These are phyloP conservation scores for Prionailurus viverrinus DNA, from an alignment of 2,113 vertebrate genomes.

Conservation along the genomic window DNA sequence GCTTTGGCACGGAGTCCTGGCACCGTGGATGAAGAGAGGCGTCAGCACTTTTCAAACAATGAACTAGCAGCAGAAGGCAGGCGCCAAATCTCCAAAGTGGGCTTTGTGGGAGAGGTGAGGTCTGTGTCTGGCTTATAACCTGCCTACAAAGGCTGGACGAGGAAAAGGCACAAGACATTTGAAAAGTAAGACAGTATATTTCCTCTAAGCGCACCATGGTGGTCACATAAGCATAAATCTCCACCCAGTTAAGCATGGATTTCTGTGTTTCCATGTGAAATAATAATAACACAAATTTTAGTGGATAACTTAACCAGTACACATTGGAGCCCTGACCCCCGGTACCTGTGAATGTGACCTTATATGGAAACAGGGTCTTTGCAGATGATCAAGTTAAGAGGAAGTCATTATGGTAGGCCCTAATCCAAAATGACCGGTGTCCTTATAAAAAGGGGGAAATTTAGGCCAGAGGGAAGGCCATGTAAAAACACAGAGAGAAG, in stretches of 20 bases:
- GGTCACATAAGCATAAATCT: background rate
- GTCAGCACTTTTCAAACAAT: conserved; percentile 82
- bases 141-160: background rate
- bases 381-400: background rate
- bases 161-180: background rate
- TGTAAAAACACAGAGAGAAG: background rate
- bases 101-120: conserved; percentile 22
- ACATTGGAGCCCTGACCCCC: background rate
- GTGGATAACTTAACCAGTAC: background rate
- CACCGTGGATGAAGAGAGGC: conserved; percentile 70
- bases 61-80: conserved; percentile 69
- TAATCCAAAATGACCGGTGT: background rate
- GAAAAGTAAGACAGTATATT: background rate
- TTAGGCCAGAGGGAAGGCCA: background rate
- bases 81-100: conserved; percentile 61
- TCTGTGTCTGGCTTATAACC: background rate
- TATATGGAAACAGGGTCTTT: background rate
- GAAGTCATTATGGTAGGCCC: background rate
- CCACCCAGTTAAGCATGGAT: background rate
- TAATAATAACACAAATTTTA: background rate
- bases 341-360: background rate
- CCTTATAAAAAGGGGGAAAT: background rate
- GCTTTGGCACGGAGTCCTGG: conserved; percentile 79
- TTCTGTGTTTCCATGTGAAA: background rate
- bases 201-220: background rate